Evolutionary conservation across 2,888 invertebrate genomes (phyloP).

Genomic region (Hofmannophila pseudospretella): DNA sequence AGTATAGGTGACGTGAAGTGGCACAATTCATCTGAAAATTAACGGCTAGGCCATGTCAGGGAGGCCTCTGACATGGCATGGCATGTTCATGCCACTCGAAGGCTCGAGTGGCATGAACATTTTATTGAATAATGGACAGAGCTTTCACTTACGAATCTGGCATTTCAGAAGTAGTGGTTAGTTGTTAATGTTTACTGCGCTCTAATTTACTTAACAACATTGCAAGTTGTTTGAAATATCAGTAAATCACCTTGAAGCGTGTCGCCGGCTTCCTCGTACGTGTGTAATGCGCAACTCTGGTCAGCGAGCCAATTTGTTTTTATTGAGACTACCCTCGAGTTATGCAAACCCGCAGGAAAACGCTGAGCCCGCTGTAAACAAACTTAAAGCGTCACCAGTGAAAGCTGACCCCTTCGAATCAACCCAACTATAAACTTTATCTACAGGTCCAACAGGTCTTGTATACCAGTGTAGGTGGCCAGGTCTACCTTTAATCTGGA

Average conservation of each 20-base stretch:
- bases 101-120: too few relatives aligned
- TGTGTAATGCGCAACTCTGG: slow-evolving; percentile 68
- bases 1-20: too few relatives aligned
- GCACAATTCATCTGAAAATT: too few relatives aligned
- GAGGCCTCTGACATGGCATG: too few relatives aligned
- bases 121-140: too few relatives aligned
- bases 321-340: slow-evolving; percentile 75
- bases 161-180: too few relatives aligned
- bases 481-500: slow-evolving; percentile 70
- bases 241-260: slow-evolving; percentile 64
- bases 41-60: too few relatives aligned
- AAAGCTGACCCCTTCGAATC: slow-evolving; percentile 33
- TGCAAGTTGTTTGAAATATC: slow-evolving; percentile 30
- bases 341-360: slow-evolving; percentile 73
- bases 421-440: slow-evolving; percentile 15
- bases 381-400: slow-evolving; percentile 53
- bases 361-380: slow-evolving; percentile 72
- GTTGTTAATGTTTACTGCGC: too few relatives aligned
- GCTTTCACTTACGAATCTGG: too few relatives aligned
- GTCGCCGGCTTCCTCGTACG: slow-evolving; percentile 72
- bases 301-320: slow-evolving; percentile 74
- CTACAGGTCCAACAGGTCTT: slow-evolving; percentile 26
- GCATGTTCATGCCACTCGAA: too few relatives aligned
- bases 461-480: slow-evolving; percentile 36
- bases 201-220: slow-evolving; percentile 2